Percentiles rank a stretch among this genome's conserved stretches.
phyloP scores from a whole-genome alignment of 2,888 invertebrate genomes.

The Sericinus montela region DNA sequence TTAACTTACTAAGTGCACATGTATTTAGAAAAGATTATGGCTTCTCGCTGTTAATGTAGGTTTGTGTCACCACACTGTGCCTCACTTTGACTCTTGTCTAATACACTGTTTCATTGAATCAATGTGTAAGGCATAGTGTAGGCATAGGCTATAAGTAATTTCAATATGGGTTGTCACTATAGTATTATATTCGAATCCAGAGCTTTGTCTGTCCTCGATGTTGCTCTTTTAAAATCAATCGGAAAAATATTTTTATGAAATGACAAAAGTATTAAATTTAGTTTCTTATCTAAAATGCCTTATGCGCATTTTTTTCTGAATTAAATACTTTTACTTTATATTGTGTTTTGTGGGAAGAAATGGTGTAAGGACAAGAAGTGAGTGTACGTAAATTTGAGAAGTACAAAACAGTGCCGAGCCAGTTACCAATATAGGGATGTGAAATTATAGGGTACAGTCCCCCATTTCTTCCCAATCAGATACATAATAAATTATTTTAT shows the following conservation, averaged over 20 bases:
- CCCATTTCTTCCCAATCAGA: conserved; percentile 53
- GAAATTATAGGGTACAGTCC: conserved; percentile 31
- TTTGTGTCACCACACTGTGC: conserved; percentile 22
- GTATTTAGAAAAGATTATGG: conserved; percentile 63
- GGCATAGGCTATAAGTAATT: conserved; percentile 51
- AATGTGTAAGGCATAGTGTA: conserved; percentile 15
- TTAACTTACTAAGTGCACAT: conserved; percentile 72
- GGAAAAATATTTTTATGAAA: conserved; percentile 69
- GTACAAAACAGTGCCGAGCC: conserved; percentile 69
- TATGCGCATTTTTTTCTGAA: conserved; percentile 52
- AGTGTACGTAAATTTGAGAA: conserved; percentile 42
- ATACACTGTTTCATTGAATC: no score
- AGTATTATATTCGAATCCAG: conserved; percentile 60
- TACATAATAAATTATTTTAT: conserved; percentile 38
- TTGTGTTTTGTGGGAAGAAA: conserved; percentile 53
- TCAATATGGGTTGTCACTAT: conserved; percentile 50
- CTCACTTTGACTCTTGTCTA: background rate
- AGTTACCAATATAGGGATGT: conserved; percentile 56
- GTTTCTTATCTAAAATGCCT: conserved; percentile 47
- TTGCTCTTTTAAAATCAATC: conserved; percentile 60
- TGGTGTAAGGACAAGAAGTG: conserved; percentile 29
- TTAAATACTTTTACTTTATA: conserved; percentile 39
- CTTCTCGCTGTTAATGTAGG: conserved; percentile 54
- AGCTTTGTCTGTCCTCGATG: conserved; percentile 49
- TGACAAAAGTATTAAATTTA: conserved; percentile 73